Conservation (phyloP, 37 sponge, comb jelly and placozoan genomes). For the Tethya wilhelma region DNA sequence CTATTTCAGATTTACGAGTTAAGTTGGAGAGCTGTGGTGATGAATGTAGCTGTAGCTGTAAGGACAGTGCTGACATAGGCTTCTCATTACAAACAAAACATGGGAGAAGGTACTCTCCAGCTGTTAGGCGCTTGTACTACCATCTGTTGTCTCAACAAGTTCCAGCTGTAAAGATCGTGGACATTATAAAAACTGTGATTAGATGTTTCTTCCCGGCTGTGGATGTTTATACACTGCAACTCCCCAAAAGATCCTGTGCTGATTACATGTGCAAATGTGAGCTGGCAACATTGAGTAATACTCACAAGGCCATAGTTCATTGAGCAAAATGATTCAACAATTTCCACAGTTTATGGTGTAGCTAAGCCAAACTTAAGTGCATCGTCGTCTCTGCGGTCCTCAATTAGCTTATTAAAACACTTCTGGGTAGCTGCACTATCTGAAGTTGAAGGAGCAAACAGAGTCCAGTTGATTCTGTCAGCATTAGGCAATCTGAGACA, state of each 20-base stretch:
- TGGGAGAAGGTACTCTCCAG: constrained; percentile 1
- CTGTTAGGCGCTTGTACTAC: constrained; percentile 18
- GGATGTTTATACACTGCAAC: constrained; percentile 3
- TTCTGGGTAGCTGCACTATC: no score
- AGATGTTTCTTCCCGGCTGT: constrained; percentile 5
- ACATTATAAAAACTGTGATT: constrained; percentile 13
- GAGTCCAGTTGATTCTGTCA: no score
- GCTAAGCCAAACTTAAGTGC: constrained; percentile 22
- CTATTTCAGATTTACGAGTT: not conserved
- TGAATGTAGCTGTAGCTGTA: no score
- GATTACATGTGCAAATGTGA: constrained; percentile 37
- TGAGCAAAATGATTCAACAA: constrained; percentile 8
- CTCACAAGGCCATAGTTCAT: constrained; percentile 22
- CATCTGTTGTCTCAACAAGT: constrained; percentile 3
- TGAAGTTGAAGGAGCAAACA: no score
- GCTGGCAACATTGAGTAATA: constrained; percentile 13
- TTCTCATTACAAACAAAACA: no score
- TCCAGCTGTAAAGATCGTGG: constrained; percentile 7
- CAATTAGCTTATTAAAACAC: constrained; percentile 11
- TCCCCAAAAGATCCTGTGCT: constrained; percentile 31
- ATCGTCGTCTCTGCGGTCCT: constrained; percentile 13
- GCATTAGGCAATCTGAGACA: constrained; percentile 27
- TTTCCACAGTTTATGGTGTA: constrained; percentile 25
- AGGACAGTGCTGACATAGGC: no score
- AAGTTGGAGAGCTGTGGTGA: no score